Conservation (phyloP, 2,797 vertebrate species). For the Sebastes nivosus region DNA sequence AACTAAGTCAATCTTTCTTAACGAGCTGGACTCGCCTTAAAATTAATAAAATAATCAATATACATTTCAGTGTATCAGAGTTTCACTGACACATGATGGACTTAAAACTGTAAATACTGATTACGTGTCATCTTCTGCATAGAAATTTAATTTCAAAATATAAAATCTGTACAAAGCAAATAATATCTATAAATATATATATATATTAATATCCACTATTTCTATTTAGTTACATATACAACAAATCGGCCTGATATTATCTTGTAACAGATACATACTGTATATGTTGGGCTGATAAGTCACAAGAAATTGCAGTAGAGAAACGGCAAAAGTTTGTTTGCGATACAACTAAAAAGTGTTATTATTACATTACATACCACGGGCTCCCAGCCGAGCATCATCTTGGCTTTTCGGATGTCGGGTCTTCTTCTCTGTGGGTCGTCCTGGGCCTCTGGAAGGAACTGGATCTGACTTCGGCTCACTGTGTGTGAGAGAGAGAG, state of each 20-base stretch:
- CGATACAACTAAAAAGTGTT: too few species aligned
- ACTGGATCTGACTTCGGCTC: conserved; percentile 96
- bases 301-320: background rate
- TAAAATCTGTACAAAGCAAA: background rate
- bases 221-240: background rate
- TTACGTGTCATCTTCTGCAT: background rate
- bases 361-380: conserved; percentile 84
- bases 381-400: conserved; percentile 95
- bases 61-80: too few species aligned
- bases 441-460: conserved; percentile 97
- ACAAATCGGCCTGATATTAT: background rate
- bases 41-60: background rate
- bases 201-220: background rate
- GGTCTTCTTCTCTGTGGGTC: conserved; percentile 97
- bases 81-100: background rate
- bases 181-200: background rate
- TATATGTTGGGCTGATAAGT: background rate
- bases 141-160: background rate
- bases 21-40: background rate
- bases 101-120: background rate
- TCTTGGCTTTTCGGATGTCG: conserved; percentile 95
- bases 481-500: conserved; percentile 67
- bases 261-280: background rate
- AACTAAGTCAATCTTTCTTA: background rate
- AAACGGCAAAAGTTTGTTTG: background rate